These are phyloP conservation scores for Acleris laterana DNA, from an alignment of 2,888 invertebrate genomes.

Conservation along the genomic window DNA sequence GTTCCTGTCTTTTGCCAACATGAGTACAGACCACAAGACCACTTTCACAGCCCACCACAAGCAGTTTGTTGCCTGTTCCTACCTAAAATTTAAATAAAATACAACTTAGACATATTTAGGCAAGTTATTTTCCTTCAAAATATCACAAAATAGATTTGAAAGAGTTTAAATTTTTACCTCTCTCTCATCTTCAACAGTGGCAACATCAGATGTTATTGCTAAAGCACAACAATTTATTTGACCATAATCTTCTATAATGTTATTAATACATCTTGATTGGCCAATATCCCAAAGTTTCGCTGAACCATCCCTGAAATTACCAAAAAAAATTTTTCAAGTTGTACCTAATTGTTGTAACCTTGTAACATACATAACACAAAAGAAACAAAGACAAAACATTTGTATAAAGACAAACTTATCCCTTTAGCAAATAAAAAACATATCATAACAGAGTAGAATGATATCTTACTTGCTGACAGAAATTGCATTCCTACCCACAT, in stretches of 20 bases:
- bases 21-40: conserved; percentile 82
- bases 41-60: conserved; percentile 86
- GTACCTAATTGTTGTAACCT: no score
- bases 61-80: conserved; percentile 85
- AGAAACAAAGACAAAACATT: no score
- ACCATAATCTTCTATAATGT: conserved; percentile 78
- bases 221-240: conserved; percentile 85
- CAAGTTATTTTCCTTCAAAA: no score
- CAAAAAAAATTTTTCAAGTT: conserved; percentile 13
- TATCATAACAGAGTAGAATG: no score
- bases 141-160: no score
- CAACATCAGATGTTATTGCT: conserved; percentile 58
- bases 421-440: conserved; percentile 5
- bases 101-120: not conserved
- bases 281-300: conserved; percentile 89
- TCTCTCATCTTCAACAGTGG: conserved; percentile 67
- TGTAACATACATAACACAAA: no score
- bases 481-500: conserved; percentile 87
- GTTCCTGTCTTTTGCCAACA: conserved; percentile 77
- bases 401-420: no score
- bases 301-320: conserved; percentile 85
- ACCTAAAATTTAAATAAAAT: conserved; percentile 65
- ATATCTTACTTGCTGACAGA: conserved; percentile 85
- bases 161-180: conserved; percentile 58
- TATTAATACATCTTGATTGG: conserved; percentile 81